Conservation (phyloP, 2,113 vertebrate species). For the Brachypodius melanocephalos region DNA sequence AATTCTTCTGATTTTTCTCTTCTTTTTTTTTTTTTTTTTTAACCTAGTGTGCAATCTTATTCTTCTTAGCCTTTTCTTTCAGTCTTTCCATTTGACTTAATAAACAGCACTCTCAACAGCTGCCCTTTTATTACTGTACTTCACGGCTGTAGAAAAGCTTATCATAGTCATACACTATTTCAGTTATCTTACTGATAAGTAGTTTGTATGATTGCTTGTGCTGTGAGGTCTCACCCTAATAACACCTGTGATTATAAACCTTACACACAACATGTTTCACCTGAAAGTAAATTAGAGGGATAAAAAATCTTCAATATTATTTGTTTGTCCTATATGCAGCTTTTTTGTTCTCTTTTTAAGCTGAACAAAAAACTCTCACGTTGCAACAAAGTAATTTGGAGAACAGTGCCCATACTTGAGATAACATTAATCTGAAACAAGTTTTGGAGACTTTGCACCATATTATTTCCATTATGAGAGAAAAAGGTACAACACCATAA, state of each 20-base stretch:
- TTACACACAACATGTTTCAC: neutral
- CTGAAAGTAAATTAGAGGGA: neutral
- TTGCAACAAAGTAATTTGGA: neutral
- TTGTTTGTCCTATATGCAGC: neutral
- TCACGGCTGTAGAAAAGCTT: neutral
- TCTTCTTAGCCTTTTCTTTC: neutral
- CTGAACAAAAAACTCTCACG: neutral
- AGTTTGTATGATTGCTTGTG: neutral
- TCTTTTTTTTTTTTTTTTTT: neutral
- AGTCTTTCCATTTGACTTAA: neutral
- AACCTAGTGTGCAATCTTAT: neutral
- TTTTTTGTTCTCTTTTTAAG: neutral
- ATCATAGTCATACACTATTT: neutral
- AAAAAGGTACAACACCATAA: rapidly evolving
- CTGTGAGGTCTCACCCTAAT: neutral
- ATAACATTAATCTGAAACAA: neutral
- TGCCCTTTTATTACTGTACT: neutral
- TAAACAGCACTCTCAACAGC: neutral
- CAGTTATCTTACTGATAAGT: neutral
- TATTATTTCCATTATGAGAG: neutral
- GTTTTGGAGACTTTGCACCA: neutral
- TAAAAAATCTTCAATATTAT: neutral
- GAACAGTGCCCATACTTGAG: neutral
- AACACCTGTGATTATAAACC: neutral
- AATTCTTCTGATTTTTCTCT: neutral